These are phyloP conservation scores for Dendrocincla fuliginosa DNA, from an alignment of 2,797 vertebrate species.

Conservation along the genomic window DNA sequence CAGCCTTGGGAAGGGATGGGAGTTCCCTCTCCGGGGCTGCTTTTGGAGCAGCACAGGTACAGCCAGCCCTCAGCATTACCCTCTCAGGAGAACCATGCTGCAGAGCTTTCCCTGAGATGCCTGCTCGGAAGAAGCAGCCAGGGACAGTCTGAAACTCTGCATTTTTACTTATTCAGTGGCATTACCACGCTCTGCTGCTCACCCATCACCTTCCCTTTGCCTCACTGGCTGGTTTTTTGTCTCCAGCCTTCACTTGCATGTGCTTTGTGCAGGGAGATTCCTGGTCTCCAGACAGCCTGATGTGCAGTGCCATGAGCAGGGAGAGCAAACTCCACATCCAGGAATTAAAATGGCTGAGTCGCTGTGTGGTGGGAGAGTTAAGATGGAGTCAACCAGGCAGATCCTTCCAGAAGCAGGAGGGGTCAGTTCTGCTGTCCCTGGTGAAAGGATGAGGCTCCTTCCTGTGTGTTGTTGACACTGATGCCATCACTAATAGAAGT, in stretches of 20 bases:
- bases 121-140: background rate
- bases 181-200: background rate
- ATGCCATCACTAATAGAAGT: background rate
- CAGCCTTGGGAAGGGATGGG: background rate
- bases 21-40: background rate
- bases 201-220: background rate
- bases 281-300: background rate
- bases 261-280: background rate
- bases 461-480: background rate
- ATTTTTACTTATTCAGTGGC: background rate
- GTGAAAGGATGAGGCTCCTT: background rate
- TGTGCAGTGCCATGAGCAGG: background rate
- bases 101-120: background rate
- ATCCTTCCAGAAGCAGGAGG: background rate
- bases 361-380: background rate
- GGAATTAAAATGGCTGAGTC: slow-evolving; percentile 42
- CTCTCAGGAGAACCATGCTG: background rate
- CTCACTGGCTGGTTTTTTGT: background rate
- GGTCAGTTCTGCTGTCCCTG: background rate
- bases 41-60: background rate
- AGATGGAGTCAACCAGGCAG: slow-evolving; percentile 42
- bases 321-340: background rate
- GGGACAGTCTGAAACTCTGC: background rate
- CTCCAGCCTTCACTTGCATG: background rate
- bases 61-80: background rate